Evolutionary conservation across 2,888 invertebrate genomes (phyloP), one percentile per base, ranked within the genome.

Genomic region (Drosophila limbata): DNA sequence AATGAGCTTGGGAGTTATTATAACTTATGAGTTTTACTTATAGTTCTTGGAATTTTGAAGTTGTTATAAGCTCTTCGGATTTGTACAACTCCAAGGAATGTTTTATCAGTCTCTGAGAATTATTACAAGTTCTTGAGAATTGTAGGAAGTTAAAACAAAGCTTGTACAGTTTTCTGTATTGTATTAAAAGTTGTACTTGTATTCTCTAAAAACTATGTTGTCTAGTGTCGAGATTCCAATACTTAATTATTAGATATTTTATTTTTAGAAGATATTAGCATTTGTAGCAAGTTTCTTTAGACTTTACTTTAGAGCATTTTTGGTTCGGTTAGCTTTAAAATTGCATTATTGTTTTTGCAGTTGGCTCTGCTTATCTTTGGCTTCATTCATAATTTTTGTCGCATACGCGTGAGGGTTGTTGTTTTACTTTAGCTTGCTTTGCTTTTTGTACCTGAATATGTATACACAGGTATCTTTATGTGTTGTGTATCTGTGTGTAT

Each of bases 371-470:
- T 69, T 81, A 81, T 85, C 85, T 79, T 77, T 77, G 77, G 81
- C 86, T 83, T 87, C 88, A 87, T 85, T 85, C 88, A 85, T 85
- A 88, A 85, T 77, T 84, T 81, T 63, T 81, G 77, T 59, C 70
- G 72, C 86, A 79, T 69, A 69, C 65, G 73, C 65, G 71, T 70
- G 67, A 25, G 76, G 81, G 75, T 73, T 78, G 73, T 45, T 55
- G 56, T 72, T 76, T 44, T 28, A 28, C 28, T 60, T 66, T 59
- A 55, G 51, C 70, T 59, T 70, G 39, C 69, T 37, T 25, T 25
- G 28, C 28, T 64, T 69, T 67, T 53, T 70, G 65, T 78, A 74
- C 68, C 79, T 65, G 13, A 55, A 39, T 62, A 60, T 47, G 44
- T 56, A 39, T 61, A 21, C 28, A 33, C 28, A 28, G 28, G 28